Base-by-base conservation (phyloP, 2,888 invertebrate species). In the Cheilosia impressa region DNA sequence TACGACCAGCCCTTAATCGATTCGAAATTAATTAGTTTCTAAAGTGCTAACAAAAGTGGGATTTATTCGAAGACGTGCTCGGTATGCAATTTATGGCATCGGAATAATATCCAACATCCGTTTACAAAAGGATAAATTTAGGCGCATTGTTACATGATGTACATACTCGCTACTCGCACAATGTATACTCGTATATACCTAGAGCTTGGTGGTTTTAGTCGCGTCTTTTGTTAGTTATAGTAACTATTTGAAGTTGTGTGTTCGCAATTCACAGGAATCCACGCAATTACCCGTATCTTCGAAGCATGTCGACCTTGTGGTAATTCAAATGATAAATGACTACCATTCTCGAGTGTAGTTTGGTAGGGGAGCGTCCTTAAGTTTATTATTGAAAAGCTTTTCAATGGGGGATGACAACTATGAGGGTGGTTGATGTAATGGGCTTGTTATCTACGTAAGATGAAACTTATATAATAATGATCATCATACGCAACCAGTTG, bases 241-340 rank as follows among this genome's bases (percentile, higher is more conserved):
- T 22, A 71, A 0, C 2, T 31, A 9, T 47, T 47, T 7, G 24
- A 31, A 43, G 43, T 31, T 22, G 10, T 53, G 5, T 13, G 22
- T 13, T 19, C n/a, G 13, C 22, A 50, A 13, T 43, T 45, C 43
- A 45, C 9, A 9, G 15, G 22, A 13, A 22, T 19, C 13, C 15
- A 43, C n/a, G 38, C 31, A 68, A 13, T 55, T 31, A 17, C 22
- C 7, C 43, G 7, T 24, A 52, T 52, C 60, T 22, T 2, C 5
- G 5, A 38, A n/a, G 7, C n/a, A 7, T 4, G 7, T 10, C 55
- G 38, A 63, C 55, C 69, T 34, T 17, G 41, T 62, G 47, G 38
- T 58, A 27, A 66, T 76, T 72, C 31, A 55, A 66, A 77, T 83
- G 78, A 78, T 68, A 78, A 83, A 83, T 83, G 72, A 83, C 15